These are phyloP conservation scores for Lottia gigantea DNA, from an alignment of 2,888 invertebrate species.

Conservation along the genomic window DNA sequence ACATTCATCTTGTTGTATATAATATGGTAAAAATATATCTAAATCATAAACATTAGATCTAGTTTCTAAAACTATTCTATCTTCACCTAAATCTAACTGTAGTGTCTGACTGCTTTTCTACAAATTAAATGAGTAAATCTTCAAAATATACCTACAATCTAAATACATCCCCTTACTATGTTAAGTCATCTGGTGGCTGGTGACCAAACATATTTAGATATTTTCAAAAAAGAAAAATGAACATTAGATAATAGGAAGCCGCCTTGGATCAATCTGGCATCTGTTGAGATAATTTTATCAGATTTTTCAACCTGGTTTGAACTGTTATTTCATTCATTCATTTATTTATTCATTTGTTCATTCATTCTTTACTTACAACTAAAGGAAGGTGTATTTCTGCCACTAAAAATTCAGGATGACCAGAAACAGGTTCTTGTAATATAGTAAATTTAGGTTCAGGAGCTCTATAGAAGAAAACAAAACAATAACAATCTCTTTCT, in stretches of 20 bases:
- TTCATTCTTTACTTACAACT: conserved; percentile 62
- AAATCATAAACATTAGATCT: conserved; percentile 64
- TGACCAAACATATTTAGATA: too few species aligned
- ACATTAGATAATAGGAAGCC: too few species aligned
- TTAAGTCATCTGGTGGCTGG: too few species aligned
- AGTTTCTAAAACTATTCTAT: conserved; percentile 64
- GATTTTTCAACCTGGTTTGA: too few species aligned
- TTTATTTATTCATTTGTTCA: too few species aligned
- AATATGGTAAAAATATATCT: conserved; percentile 67
- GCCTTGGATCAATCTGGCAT: too few species aligned
- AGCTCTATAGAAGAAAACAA: conserved; percentile 24
- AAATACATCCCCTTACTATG: too few species aligned
- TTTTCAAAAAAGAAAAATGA: too few species aligned
- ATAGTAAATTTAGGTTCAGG: conserved; percentile 62
- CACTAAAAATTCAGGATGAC: conserved; percentile 66
- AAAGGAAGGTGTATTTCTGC: conserved; percentile 66
- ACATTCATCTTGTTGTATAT: conserved; percentile 63
- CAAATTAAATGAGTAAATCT: conserved; percentile 21
- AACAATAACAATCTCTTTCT: not conserved
- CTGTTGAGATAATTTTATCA: too few species aligned
- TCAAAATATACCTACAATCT: not conserved
- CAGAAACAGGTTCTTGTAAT: conserved; percentile 63
- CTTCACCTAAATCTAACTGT: conserved; percentile 66
- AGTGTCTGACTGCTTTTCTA: conserved; percentile 64
- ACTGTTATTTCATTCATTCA: too few species aligned